Evolutionary conservation across 1,140 invertebrate species (phyloP), one percentile per base, ranked within the genome.

Genomic region (Trachelipus rathkii): DNA sequence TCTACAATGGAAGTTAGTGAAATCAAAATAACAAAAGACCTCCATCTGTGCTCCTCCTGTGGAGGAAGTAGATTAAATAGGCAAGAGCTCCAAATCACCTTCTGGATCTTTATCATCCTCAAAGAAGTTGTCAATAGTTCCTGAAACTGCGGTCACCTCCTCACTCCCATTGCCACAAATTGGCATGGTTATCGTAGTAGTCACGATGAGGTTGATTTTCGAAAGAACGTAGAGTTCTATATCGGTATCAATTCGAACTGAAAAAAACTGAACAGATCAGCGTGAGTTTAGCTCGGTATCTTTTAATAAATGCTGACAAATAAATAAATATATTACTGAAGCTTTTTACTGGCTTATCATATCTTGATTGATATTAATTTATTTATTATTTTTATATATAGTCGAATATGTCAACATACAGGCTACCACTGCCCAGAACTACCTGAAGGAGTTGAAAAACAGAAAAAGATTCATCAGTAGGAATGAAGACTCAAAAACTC

Each of bases 161-260:
- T 0, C n/a, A n/a, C n/a, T n/a, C 92, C 92, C 23, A 89, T 93
- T 13, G 92, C 94, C 82, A 89, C 88, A 21, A 66, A 75, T 33
- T 76, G 76, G 11, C 82, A 60, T 80, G 82, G 2, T 83, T 81
- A 73, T 84, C 82, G 74, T 83, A 84, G 69, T 84, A 85, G 46
- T 84, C 85, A 84, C 77, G 83, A 84, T 72, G 83, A 33, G 84
- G 85, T 0, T 23, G 44, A 74, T 13, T 21, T 23, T 69, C 84
- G 11, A 84, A 86, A 74, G 85, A 87, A n/a, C 78, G 89, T 77
- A 85, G 90, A 80, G 82, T 91, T 87, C 82, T 89, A 87, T 0
- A 91, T 92, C 44, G 88, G 93, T n/a, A n/a, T n/a, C 15, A 91
- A 93, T 82, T 88, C 88, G 72, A 2, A 92, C 91, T 0, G 91